Percentiles rank a stretch among this genome's conserved stretches.
These are phyloP conservation scores for Temnopleurus reevesii DNA, from an alignment of 53 echinoderm and acorn worm genomes.

Conservation along the genomic window DNA sequence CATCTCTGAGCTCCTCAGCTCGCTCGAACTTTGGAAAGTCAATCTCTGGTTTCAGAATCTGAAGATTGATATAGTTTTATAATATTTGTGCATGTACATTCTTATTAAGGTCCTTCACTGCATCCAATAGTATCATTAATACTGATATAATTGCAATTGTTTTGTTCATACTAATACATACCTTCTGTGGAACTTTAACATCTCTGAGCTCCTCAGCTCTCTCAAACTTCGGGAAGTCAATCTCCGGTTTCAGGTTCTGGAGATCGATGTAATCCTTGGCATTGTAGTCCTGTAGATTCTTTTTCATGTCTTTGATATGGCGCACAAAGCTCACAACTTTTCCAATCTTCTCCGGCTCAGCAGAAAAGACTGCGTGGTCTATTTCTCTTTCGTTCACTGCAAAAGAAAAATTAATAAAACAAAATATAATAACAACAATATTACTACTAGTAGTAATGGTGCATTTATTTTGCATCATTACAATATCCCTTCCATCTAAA, in stretches of 20 bases:
- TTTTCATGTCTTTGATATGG: slow-evolving; percentile 72
- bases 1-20: no score
- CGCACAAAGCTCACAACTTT: slow-evolving; percentile 71
- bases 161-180: no score
- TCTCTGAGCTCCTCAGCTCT: slow-evolving; percentile 74
- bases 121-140: no score
- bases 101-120: no score
- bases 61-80: slow-evolving; percentile 88
- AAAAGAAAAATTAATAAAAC: not conserved
- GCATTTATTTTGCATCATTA: no score
- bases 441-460: no score
- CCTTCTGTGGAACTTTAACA: slow-evolving; percentile 68
- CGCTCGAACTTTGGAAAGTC: no score
- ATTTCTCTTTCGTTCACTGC: slow-evolving; percentile 79
- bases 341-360: slow-evolving; percentile 22
- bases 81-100: no score
- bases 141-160: no score
- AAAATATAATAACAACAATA: no score
- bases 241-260: slow-evolving; percentile 73
- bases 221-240: slow-evolving; percentile 63
- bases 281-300: slow-evolving; percentile 82
- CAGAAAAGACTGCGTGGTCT: slow-evolving; percentile 52
- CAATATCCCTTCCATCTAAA: no score
- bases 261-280: slow-evolving; percentile 93
- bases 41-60: no score